Base-by-base conservation (phyloP, 2,113 vertebrate species). In the Nothoprocta perdicaria region DNA sequence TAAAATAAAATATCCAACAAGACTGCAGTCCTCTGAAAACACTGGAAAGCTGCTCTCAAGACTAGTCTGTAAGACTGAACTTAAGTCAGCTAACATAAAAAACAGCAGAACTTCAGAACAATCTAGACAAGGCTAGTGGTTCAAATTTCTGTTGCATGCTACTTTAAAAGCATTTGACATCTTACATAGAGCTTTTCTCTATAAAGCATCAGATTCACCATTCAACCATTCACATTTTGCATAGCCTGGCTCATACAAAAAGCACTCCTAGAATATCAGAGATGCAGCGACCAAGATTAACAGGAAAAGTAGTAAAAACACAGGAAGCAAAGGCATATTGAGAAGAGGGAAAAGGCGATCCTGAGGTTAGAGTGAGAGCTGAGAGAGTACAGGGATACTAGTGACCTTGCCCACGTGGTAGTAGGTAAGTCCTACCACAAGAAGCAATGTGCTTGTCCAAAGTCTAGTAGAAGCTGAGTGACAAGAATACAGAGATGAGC, bases 321-420 rank as follows among this genome's bases (percentile, higher is more conserved):
- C 84, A 40, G 58, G 26, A 85, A 67, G 15, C 74, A 72, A 92
- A 67, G 31, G 14, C 31, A 48, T n/a, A 24, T 26, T 21, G 53
- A 58, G 21, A 10, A 76, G 50, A 29, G 26, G 23, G n/a, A 55
- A 72, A 81, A 88, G 43, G 45, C 43, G 29, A 79, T 90, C 79
- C 80, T 88, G 63, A 80, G 45, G 12, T 31, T 83, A 71, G 69
- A 52, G 31, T 63, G 80, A 84, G 61, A 86, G 73, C 7, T 84
- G 58, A 75, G 69, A 74, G 24, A 89, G 40, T 43, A 57, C 24
- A 81, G 58, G 22, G 60, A 63, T 57, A 58, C 78, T 33, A 45
- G 40, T 82, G 84, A 79, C 69, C 27, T 75, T 57, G 33, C 92
- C 77, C 86, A 95, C 86, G 81, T 69, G 79, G 78, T 16, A 61